Base-by-base conservation (phyloP, 2,113 vertebrate species). In the Chamaea fasciata region DNA sequence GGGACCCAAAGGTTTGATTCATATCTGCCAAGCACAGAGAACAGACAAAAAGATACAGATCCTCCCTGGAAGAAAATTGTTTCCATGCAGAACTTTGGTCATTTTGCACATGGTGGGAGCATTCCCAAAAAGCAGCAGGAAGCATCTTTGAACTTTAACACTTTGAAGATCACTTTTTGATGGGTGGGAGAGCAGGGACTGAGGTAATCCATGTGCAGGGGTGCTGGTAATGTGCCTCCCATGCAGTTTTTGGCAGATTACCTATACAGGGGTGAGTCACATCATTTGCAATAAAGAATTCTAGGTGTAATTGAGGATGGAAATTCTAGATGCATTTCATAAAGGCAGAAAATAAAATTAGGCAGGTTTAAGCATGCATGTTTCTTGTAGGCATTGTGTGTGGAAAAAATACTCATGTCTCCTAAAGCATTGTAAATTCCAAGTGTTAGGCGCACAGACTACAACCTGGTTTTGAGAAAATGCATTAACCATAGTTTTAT, bases 261-360 rank as follows among this genome's bases (percentile, higher is more conserved):
- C 53, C 12, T 62, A 30, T 71, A 60, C 53, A 33, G 26, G 65
- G n/a, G 44, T 92, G 89, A 92, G 89, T 97, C 92, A 95, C 14
- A 0, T 78, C 13, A 30, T 65, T 89, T 84, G 37, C 73, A 71
- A 59, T 90, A 75, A 92, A 87, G 83, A 87, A 83, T 73, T 69
- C 42, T 68, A 26, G 56, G 60, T 84, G 74, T 89, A 70, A 84
- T 57, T 75, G 69, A 79, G 74, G 65, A 73, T 97, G 91, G 92
- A 87, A 96, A 95, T 71, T 95, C 77, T 92, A 75, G 76, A 81
- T 94, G 71, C 0, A 0, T 91, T 95, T 94, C 89, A 65, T 75
- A 79, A 79, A 89, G 83, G 44, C 65, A 57, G 79, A 71, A 79
- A 70, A 82, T 73, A 64, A 89, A 92, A 94, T 96, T 56, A 64